Conservation (phyloP, 2,888 invertebrate species). For the Lithophane ornitopus region DNA sequence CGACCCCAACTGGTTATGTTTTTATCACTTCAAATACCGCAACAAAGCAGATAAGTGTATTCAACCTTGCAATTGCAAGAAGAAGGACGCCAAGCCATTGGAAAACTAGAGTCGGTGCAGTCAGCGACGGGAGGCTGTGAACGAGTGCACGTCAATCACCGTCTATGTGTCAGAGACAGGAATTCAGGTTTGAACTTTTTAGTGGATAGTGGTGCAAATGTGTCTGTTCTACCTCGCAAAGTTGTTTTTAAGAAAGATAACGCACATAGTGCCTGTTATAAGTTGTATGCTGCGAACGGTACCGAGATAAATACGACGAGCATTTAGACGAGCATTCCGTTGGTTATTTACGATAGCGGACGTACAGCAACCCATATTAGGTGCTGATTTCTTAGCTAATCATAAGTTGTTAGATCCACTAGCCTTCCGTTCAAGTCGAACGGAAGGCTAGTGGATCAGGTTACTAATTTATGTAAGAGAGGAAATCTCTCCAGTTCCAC, state of each 20-base stretch:
- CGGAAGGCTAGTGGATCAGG: too few relatives aligned
- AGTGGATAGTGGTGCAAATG: conserved; percentile 14
- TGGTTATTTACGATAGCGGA: too few relatives aligned
- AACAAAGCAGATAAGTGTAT: not conserved
- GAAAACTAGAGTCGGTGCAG: conserved; percentile 11
- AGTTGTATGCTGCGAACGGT: conserved; percentile 4
- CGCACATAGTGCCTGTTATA: not conserved
- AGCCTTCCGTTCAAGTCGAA: too few relatives aligned
- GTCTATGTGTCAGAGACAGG: conserved; percentile 1
- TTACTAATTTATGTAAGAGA: too few relatives aligned
- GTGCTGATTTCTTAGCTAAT: too few relatives aligned
- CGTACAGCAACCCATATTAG: too few relatives aligned
- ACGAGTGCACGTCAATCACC: conserved; percentile 1
- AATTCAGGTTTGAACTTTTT: conserved; percentile 16
- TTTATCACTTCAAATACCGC: not conserved
- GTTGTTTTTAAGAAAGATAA: conserved; percentile 1
- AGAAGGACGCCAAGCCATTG: not conserved
- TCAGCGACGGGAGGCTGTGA: conserved; percentile 1
- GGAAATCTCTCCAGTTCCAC: too few relatives aligned
- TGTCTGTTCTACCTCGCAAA: not conserved
- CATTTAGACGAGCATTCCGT: too few relatives aligned
- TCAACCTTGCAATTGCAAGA: not conserved
- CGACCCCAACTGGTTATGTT: conserved; percentile 1
- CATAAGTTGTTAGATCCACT: too few relatives aligned
- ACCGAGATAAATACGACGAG: not conserved